These are phyloP conservation scores for Rhagoletis pomonella DNA, from an alignment of 1,140 invertebrate genomes.

Conservation along the genomic window DNA sequence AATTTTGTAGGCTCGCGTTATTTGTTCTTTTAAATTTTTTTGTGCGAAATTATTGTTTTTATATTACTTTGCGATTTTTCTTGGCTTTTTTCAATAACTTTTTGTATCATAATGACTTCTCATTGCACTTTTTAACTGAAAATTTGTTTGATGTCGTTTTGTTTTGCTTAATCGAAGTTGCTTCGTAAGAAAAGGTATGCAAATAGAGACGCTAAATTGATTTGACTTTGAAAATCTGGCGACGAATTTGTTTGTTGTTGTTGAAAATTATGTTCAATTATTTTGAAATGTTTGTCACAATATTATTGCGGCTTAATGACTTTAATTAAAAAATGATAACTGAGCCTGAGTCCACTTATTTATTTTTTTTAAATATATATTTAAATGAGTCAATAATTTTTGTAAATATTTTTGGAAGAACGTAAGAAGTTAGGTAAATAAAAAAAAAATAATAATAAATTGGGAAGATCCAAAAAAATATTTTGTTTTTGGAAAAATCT, in stretches of 20 bases:
- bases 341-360: no score
- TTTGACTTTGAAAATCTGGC: neutral
- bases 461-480: no score
- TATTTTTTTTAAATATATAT: no score
- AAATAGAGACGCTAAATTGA: neutral
- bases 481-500: no score
- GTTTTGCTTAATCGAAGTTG: neutral
- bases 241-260: neutral
- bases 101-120: conserved; percentile 2
- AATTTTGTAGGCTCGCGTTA: conserved; percentile 19
- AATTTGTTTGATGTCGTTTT: neutral
- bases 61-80: neutral
- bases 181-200: neutral
- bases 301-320: no score
- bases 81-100: neutral
- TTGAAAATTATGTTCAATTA: no score
- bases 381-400: no score
- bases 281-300: no score
- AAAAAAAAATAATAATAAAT: neutral
- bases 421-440: neutral
- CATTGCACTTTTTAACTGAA: conserved; percentile 37
- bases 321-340: no score
- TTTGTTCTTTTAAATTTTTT: neutral
- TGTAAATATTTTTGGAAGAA: no score
- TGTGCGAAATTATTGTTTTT: neutral